Evolutionary conservation across 1,140 invertebrate genomes (phyloP).

Genomic region (Lutraria rhynchaena): DNA sequence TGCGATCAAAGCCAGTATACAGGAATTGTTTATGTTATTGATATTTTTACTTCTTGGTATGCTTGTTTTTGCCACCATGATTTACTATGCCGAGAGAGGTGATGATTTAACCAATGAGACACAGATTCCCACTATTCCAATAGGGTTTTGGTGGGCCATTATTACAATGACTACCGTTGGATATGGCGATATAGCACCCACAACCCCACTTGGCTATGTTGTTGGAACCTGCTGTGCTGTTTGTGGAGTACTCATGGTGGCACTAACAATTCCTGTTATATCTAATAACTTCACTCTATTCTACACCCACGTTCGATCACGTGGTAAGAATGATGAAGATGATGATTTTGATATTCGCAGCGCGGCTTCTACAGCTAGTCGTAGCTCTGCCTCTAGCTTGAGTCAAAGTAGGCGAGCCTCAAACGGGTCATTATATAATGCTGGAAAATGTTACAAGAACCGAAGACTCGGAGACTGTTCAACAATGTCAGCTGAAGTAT

Average conservation of each 20-base stretch:
- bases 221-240: conserved; percentile 76
- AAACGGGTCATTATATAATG: conserved; percentile 53
- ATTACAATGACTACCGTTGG: conserved; percentile 85
- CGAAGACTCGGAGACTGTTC: no score
- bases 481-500: no score
- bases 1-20: conserved; percentile 77
- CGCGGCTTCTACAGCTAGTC: conserved; percentile 88
- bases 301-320: conserved; percentile 76
- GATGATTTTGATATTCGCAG: conserved; percentile 43
- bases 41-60: conserved; percentile 99
- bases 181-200: conserved; percentile 81
- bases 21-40: conserved; percentile 87
- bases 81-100: conserved; percentile 96
- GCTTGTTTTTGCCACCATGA: conserved; percentile 97
- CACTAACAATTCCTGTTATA: conserved; percentile 78
- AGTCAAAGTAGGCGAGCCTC: conserved; percentile 67
- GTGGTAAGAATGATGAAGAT: conserved; percentile 67
- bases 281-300: conserved; percentile 80
- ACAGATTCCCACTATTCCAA: conserved; percentile 77
- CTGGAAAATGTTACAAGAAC: no score
- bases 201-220: conserved; percentile 83
- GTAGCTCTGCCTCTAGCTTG: conserved; percentile 90
- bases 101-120: conserved; percentile 70
- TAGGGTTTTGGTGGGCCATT: conserved; percentile 84
- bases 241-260: conserved; percentile 75